Conservation (phyloP, 1,140 invertebrate genomes). For the Chironomus striatipennis region DNA sequence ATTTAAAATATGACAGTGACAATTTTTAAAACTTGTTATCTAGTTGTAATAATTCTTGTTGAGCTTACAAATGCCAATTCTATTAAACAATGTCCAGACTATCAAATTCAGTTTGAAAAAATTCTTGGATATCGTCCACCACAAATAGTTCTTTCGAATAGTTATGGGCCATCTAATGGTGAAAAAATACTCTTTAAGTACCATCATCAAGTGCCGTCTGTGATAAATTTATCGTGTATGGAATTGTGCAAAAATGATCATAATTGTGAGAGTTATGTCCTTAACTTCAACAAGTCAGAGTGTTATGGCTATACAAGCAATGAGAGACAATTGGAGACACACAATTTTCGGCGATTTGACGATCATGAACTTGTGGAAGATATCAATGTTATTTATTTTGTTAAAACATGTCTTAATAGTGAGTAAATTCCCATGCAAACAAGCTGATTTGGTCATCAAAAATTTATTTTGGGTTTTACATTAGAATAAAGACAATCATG, state of each 20-base stretch:
- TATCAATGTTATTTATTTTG: constrained; percentile 42
- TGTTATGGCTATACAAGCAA: constrained; percentile 41
- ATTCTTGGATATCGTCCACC: constrained; percentile 38
- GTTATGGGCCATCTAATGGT: not conserved
- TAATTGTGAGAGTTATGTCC: constrained; percentile 41
- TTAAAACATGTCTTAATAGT: constrained; percentile 42
- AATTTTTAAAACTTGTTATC: too few relatives aligned
- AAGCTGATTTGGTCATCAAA: not conserved
- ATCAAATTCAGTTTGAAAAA: constrained; percentile 38
- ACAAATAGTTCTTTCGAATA: constrained; percentile 14
- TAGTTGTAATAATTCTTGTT: not conserved
- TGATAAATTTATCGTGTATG: constrained; percentile 45
- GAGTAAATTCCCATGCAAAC: not conserved
- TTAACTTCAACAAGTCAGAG: constrained; percentile 38
- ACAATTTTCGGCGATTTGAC: constrained; percentile 31
- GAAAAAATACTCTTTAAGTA: not conserved
- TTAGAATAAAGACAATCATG: not conserved
- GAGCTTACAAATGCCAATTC: not conserved
- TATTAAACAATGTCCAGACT: constrained; percentile 33
- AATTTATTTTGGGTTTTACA: not conserved
- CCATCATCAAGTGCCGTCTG: constrained; percentile 32
- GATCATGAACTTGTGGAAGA: constrained; percentile 39
- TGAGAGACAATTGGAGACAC: constrained; percentile 28
- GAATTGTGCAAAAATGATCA: constrained; percentile 39
- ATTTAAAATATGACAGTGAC: too few relatives aligned